These are phyloP conservation scores for Aphelocoma californica DNA, from an alignment of 2,797 vertebrate species.

Conservation along the genomic window DNA sequence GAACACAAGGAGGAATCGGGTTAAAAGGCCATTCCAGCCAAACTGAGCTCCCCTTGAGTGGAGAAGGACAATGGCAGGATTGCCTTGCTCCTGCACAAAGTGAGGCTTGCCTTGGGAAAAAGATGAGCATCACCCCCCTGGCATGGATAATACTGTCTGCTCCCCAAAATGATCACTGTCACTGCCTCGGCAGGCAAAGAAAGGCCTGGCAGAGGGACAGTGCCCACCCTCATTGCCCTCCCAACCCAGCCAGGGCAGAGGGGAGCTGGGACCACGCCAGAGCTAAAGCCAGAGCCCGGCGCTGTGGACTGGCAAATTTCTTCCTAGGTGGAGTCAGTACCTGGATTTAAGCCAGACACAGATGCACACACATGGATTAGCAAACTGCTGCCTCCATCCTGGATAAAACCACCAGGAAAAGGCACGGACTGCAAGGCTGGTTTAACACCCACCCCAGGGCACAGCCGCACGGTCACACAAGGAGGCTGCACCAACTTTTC, in stretches of 20 bases:
- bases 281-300: accelerated
- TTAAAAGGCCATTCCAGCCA: neutral
- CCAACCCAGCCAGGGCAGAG: neutral
- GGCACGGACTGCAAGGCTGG: neutral
- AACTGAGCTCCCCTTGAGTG: accelerated
- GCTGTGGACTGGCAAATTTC: neutral
- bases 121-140: neutral
- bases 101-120: neutral
- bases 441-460: neutral
- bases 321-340: neutral
- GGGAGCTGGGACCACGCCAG: too few species aligned
- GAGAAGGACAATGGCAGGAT: neutral
- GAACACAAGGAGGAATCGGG: neutral
- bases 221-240: neutral
- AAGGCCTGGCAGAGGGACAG: neutral
- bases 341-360: neutral
- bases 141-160: accelerated
- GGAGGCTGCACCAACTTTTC: neutral
- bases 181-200: neutral
- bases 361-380: neutral
- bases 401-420: neutral
- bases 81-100: too few species aligned
- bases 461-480: accelerated
- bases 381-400: neutral
- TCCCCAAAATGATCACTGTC: neutral